These are phyloP conservation scores for Venustaconcha ellipsiformis DNA, from an alignment of 1,140 invertebrate species.

Conservation along the genomic window DNA sequence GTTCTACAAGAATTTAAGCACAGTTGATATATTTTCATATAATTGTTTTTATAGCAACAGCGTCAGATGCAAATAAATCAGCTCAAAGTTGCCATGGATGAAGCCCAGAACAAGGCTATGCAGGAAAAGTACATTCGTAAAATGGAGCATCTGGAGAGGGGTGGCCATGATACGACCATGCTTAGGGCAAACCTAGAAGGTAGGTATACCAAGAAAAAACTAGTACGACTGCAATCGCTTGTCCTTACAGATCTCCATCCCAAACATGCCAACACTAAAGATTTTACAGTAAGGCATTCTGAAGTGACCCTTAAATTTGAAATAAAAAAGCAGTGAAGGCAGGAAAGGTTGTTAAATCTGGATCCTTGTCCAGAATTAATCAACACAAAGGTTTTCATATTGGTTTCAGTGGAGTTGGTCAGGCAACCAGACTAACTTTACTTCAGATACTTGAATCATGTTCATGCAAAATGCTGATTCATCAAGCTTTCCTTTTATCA, in stretches of 20 bases:
- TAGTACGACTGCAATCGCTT: neutral
- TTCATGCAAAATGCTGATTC: conserved; percentile 1
- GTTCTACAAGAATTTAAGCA: too few relatives aligned
- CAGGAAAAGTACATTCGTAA: conserved; percentile 59
- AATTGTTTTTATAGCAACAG: conserved; percentile 39
- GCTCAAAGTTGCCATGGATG: conserved; percentile 64
- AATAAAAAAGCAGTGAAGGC: neutral
- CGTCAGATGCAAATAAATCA: conserved; percentile 53
- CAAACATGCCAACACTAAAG: too few relatives aligned
- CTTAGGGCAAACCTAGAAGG: conserved; percentile 61
- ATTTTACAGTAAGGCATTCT: neutral
- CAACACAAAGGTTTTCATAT: conserved; percentile 4
- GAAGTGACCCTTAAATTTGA: neutral
- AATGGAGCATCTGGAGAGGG: conserved; percentile 60
- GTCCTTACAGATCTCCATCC: neutral
- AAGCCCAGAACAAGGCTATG: conserved; percentile 60
- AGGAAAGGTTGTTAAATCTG: neutral
- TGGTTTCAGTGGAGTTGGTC: too few relatives aligned
- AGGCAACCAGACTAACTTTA: too few relatives aligned
- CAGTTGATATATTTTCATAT: neutral
- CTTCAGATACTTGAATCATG: neutral
- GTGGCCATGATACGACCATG: conserved; percentile 63
- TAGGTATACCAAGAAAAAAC: conserved; percentile 23
- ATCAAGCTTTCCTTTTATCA: too few relatives aligned
- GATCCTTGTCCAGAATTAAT: neutral